phyloP scores from a whole-genome alignment of 2,113 vertebrate genomes.

The pig (Sus scrofa) region DNA sequence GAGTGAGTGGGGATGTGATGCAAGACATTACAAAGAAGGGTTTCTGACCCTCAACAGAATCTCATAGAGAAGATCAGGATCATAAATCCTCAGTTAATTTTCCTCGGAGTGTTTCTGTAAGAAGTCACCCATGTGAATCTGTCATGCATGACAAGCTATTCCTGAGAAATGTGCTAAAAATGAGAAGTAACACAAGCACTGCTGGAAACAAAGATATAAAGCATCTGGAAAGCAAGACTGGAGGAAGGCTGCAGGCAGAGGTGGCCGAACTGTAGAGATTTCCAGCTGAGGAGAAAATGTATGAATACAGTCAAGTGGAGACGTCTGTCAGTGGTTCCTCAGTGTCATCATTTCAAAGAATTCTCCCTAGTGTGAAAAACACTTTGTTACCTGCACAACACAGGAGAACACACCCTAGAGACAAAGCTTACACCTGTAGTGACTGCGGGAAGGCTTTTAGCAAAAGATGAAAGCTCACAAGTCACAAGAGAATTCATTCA shows the following conservation, averaged over 20 bases:
- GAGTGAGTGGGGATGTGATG: background rate
- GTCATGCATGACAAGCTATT: background rate
- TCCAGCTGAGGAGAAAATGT: background rate
- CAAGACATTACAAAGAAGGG: background rate
- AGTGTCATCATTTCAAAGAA: background rate
- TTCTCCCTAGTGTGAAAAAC: background rate
- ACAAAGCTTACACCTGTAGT: slow-evolving; percentile 44
- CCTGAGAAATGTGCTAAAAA: background rate
- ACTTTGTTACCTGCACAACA: background rate
- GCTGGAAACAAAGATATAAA: background rate
- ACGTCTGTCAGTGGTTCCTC: background rate
- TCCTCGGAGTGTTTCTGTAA: background rate
- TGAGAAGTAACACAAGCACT: background rate
- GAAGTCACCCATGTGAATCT: background rate
- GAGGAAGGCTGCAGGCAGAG: background rate
- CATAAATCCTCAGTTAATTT: background rate
- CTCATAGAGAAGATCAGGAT: background rate
- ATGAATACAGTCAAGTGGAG: background rate
- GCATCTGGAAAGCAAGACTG: background rate
- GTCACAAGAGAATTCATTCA: slow-evolving; percentile 44
- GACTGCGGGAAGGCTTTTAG: slow-evolving; percentile 50
- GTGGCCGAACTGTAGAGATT: background rate
- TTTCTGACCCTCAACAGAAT: background rate
- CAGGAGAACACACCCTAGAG: background rate
- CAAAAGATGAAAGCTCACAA: slow-evolving; percentile 24